Evolutionary conservation across 37 sponge, comb jelly and placozoan species (phyloP), one percentile per base, ranked within the genome.

Genomic region (Axinella damicornis): DNA sequence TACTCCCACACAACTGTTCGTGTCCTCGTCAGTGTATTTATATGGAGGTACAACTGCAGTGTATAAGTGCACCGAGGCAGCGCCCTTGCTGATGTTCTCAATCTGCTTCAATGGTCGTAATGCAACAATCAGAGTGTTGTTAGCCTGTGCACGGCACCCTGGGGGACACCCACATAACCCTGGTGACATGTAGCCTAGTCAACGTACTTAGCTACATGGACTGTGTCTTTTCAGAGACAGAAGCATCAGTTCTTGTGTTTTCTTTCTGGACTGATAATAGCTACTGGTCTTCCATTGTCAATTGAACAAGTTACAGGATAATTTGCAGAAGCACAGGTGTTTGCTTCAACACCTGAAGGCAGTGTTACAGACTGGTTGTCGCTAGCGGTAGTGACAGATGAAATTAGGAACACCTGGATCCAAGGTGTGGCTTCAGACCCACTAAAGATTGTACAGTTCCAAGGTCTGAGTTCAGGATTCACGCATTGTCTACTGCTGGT

Each of bases 251-350:
- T 19, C 87, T 93, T 0, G 90, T 72, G 12, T 93, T 88, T 89
- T 87, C 87, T 2, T 89, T 93, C 36, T 71, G 94, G 12, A 86
- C 90, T 46, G 94, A 93, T 76, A 93, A 93, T 65, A n/a, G n/a
- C n/a, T n/a, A 85, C 76, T 27, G 94, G 94, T 5, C 94, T 90
- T 2, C 94, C 94, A 21, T 33, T 15, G 30, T 76, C 83, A 5
- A 24, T 82, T 27, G 69, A 71, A 68, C 63, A 21, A 61, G 33
- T 41, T 82, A 76, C 46, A 61, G 60, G 16, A 77, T 81, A 85
- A 33, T 91, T 82, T 57, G 73, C 78, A 41, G 73, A 71, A 20
- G 91, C 91, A 36, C 69, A 68, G 0, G 78, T 91, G 5, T 73
- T 86, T 59, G 91, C 87, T 55, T 91, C 91, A 22, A 85, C 87